These are phyloP conservation scores for Cydia strobilella DNA, from an alignment of 1,140 invertebrate genomes.

Conservation along the genomic window DNA sequence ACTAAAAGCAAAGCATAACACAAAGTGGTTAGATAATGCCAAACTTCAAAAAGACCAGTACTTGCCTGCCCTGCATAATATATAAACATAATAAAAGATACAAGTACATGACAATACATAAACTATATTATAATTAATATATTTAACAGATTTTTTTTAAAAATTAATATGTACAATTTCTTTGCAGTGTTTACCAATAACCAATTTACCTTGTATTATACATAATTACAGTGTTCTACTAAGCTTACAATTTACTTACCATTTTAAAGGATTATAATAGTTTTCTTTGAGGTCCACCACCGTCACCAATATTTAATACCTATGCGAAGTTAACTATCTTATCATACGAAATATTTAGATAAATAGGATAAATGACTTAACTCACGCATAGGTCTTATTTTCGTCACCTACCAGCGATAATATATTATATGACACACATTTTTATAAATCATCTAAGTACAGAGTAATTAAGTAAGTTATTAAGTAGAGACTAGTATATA, in stretches of 20 bases:
- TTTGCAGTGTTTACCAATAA: background rate
- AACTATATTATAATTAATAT: constrained; percentile 24
- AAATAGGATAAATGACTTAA: background rate
- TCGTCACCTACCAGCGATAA: constrained; percentile 3
- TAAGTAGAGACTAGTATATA: no score
- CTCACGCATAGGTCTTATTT: background rate
- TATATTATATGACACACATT: background rate
- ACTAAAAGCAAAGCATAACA: constrained; percentile 32
- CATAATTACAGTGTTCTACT: background rate
- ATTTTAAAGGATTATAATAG: background rate
- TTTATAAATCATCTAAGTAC: no score
- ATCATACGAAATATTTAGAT: no score
- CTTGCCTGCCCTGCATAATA: constrained; percentile 26
- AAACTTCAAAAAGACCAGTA: background rate
- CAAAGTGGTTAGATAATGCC: constrained; percentile 8
- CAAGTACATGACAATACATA: background rate
- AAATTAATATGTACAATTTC: constrained; percentile 2
- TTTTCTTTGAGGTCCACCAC: background rate
- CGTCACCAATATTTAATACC: constrained; percentile 3
- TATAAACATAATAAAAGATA: constrained; percentile 20
- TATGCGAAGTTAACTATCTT: constrained; percentile 22
- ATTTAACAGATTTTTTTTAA: background rate
- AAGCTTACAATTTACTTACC: background rate
- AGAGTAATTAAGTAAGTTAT: no score
- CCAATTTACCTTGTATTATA: background rate